phyloP scores from a whole-genome alignment of 1,140 invertebrate genomes.

The Drosophila novamexicana region DNA sequence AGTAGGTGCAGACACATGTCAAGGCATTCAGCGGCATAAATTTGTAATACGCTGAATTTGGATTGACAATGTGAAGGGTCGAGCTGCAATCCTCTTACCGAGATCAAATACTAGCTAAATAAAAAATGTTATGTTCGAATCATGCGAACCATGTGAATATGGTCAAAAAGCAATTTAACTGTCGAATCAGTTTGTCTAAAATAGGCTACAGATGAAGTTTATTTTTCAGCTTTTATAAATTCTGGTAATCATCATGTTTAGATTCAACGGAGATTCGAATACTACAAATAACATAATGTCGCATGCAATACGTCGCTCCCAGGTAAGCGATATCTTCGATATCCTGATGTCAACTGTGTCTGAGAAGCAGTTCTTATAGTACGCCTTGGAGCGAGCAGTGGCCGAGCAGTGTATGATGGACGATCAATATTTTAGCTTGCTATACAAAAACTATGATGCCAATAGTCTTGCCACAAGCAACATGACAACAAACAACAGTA shows the following conservation, averaged over 20 bases:
- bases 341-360: background rate
- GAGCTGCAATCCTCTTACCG: constrained; percentile 17
- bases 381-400: background rate
- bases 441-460: constrained; percentile 24
- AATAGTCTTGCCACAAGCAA: background rate
- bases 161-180: background rate
- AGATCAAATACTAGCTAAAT: background rate
- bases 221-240: constrained; percentile 18
- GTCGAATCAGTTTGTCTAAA: background rate
- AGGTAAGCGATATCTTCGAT: background rate
- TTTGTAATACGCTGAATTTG: constrained; percentile 23
- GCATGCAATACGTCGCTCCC: background rate
- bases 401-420: constrained; percentile 20
- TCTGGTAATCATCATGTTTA: constrained; percentile 30
- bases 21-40: constrained; percentile 32
- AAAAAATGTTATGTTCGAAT: background rate
- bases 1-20: constrained; percentile 73
- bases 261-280: constrained; percentile 10
- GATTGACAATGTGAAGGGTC: constrained; percentile 27
- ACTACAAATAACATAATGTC: background rate
- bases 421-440: constrained; percentile 22
- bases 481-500: background rate
- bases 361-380: background rate
- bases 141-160: background rate
- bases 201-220: background rate